Evolutionary conservation across 2,113 vertebrate species (phyloP).

Genomic region (Burhinus bistriatus): DNA sequence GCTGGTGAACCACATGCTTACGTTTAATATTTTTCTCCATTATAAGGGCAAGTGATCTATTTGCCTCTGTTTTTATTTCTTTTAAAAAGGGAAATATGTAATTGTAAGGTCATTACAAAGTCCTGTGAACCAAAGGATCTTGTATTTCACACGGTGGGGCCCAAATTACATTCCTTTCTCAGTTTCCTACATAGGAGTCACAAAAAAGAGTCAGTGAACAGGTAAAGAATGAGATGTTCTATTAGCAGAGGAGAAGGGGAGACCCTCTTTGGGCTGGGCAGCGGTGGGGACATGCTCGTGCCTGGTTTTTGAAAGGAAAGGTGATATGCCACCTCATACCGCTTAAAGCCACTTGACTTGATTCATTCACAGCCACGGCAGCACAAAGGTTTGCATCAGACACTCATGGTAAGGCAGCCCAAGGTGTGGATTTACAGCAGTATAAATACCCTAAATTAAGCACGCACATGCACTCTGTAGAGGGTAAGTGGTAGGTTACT

Average conservation of each 20-base stretch:
- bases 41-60: not conserved
- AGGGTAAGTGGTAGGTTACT: not conserved
- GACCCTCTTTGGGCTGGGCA: not conserved
- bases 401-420: not conserved
- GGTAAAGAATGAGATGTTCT: not conserved
- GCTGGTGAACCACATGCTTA: not conserved
- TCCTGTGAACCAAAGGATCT: not conserved
- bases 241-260: no score
- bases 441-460: not conserved
- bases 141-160: not conserved
- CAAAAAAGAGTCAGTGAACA: not conserved
- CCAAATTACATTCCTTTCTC: not conserved
- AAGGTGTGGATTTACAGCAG: not conserved
- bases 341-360: not conserved
- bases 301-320: not conserved
- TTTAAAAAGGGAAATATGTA: not conserved
- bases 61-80: not conserved
- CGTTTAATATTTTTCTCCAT: not conserved
- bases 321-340: not conserved
- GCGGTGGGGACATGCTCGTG: not conserved
- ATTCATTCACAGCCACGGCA: not conserved
- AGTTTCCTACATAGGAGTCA: not conserved
- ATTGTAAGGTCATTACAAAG: not conserved
- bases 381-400: not conserved
- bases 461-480: accelerated